phyloP scores from a whole-genome alignment of 2,797 vertebrate genomes.

The Lepilemur septentrionalis region DNA sequence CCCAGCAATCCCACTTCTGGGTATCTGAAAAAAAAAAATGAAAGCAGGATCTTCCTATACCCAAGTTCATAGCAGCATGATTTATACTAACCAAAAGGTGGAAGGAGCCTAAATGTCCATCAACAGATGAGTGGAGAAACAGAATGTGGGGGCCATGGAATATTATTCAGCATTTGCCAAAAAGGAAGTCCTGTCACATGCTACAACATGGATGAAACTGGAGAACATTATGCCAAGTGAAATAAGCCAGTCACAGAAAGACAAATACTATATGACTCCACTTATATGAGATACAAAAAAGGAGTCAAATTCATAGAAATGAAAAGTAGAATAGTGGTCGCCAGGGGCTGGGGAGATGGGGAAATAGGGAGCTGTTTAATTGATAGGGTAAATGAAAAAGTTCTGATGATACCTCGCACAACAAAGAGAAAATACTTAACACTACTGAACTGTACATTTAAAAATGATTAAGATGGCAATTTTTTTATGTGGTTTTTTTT shows the following conservation, averaged over 20 bases:
- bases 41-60: background rate
- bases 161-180: background rate
- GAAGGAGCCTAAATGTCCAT: background rate
- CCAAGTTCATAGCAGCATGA: background rate
- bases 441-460: background rate
- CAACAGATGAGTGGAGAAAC: background rate
- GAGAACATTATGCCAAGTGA: background rate
- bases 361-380: background rate
- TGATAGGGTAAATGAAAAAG: background rate
- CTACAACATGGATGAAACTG: background rate
- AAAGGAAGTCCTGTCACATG: background rate
- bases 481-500: background rate
- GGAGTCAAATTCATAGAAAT: background rate
- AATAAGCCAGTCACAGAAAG: background rate
- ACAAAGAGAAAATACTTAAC: background rate
- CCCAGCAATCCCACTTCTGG: background rate
- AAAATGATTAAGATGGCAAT: background rate
- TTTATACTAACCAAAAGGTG: background rate
- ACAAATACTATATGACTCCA: background rate
- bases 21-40: background rate
- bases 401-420: background rate
- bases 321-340: background rate
- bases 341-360: background rate
- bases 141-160: background rate
- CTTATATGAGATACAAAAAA: background rate